Evolutionary conservation across 2,113 vertebrate species (phyloP), one percentile per base, ranked within the genome.

Genomic region (Chaetodon auriga): DNA sequence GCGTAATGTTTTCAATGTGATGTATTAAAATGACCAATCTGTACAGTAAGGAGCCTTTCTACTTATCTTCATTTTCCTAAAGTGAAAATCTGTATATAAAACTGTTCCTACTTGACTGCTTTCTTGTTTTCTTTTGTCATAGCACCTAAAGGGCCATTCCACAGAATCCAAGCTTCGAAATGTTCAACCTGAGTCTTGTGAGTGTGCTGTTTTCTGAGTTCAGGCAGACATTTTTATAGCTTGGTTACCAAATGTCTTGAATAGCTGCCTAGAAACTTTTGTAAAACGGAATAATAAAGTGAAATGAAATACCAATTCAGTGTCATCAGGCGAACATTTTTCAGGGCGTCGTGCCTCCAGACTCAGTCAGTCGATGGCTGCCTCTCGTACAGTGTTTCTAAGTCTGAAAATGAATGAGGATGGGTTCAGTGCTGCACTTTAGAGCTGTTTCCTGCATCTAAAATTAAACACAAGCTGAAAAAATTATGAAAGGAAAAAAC

Each of bases 1-100:
- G 14, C 41, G 78, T 30, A 76, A 58, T 72, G 57, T 68, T 83
- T 90, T 82, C 62, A 85, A 30, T 30, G 71, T 83, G 72, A 74
- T 57, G 68, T 81, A 78, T 87, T 65, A 54, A 83, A 86, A 79
- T 68, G 21, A 84, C 23, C 18, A 7, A 49, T 49, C 51, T 79
- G 84, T 86, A 82, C 70, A 80, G 62, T 75, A 36, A 63, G 60
- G 13, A 71, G 21, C 21, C 71, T 92, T 93, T 92, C 60, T 91
- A 90, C 54, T 19, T 62, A 38, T 70, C 68, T 78, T 79, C 14
- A 46, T 87, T 85, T 86, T 84, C 70, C 71, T 73, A 73, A 85
- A 64, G 16, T 73, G 25, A 87, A 80, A 72, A 75, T 73, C 63
- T 79, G 25, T 81, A 53, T 45, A 81, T 88, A 76, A 87, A 91